Evolutionary conservation across 2,888 invertebrate species (phyloP).

Genomic region (Gerris lacustris): DNA sequence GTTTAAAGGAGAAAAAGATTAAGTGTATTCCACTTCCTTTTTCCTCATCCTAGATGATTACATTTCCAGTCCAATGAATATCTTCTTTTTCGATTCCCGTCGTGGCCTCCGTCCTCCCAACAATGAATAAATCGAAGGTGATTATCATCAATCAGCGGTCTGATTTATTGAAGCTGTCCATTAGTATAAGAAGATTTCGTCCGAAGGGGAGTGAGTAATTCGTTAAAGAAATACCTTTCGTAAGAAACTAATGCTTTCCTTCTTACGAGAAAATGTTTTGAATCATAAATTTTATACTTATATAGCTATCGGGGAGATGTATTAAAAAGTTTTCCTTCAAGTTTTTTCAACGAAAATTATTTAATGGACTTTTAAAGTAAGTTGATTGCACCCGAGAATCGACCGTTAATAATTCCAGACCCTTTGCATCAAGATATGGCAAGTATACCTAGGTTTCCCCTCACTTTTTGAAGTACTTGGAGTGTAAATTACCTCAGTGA

Average conservation of each 20-base stretch:
- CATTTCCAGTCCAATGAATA: slow-evolving; percentile 5
- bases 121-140: slow-evolving; percentile 5
- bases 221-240: not conserved
- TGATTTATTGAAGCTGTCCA: slow-evolving; percentile 3
- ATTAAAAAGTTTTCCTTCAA: not conserved
- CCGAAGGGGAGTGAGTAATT: no score
- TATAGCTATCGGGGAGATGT: not conserved
- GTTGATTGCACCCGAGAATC: not conserved
- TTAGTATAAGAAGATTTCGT: not conserved
- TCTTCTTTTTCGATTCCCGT: not conserved
- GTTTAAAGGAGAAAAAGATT: not conserved
- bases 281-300: not conserved
- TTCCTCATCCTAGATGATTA: not conserved
- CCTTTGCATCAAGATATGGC: not conserved
- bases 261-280: not conserved
- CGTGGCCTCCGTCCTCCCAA: not conserved
- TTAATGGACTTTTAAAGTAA: slow-evolving; percentile 3
- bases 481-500: not conserved
- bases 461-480: no score
- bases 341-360: not conserved
- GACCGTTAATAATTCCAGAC: not conserved
- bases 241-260: not conserved
- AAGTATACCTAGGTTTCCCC: not conserved
- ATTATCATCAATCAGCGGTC: slow-evolving; percentile 3
- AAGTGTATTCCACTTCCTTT: not conserved